Base-by-base conservation (phyloP, 2,113 vertebrate genomes). In the Epinephelus moara region DNA sequence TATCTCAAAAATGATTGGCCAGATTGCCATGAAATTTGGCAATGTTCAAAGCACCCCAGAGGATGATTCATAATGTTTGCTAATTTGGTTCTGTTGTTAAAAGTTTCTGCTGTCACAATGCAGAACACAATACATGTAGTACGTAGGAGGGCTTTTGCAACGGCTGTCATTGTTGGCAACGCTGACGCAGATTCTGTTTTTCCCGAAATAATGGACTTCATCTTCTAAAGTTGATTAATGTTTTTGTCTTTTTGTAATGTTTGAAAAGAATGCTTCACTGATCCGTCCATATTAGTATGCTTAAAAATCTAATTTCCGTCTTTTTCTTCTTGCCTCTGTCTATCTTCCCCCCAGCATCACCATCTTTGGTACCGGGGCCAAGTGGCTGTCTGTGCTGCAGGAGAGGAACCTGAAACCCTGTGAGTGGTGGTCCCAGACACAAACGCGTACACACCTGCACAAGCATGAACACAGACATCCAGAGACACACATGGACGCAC, bases 341-440 rank as follows among this genome's bases (percentile, higher is more conserved):
- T 76, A 60, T 52, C 12, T 74, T 12, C 80, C 72, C n/a, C 80
- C 42, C 88, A 99, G 98, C 80, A 98, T 99, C 94, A 99, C 98
- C 42, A 95, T 99, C 86, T 97, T 99, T 53, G 98, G 97, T 33
- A 99, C 97, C 0, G 97, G 98, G 10, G 97, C 98, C 19, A 99
- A 99, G 93, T 99, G 98, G 98, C 92, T 99, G 88, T 82, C 98
- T 3, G 97, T 99, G 76, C 94, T 99, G 18, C 97, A 99, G 87
- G 97, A 99, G 94, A 96, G 93, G 69, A 95, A 96, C 75, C 88
- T 99, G 69, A 98, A 96, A 86, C 98, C 98, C 30, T 94, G 98
- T 99, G 93, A 97, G 96, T 86, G 42, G 68, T 70, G 33, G 37
- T 70, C n/a, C 11, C 33, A 52, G 10, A 37, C 67, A 47, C 42